Evolutionary conservation across 2,888 invertebrate species (phyloP).

Genomic region (Escarpia spicata): DNA sequence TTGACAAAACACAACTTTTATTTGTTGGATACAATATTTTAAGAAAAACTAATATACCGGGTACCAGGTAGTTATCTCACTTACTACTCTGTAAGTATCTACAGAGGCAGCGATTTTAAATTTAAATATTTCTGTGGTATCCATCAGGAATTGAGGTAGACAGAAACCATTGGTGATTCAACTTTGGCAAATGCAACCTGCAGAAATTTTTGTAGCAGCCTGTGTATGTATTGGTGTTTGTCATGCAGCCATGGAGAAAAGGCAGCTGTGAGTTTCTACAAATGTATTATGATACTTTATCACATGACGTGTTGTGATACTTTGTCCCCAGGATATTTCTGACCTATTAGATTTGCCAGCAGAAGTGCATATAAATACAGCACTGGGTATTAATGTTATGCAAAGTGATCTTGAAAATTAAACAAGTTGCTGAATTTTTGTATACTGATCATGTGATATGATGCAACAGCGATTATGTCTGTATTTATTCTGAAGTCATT

Average conservation of each 20-base stretch:
- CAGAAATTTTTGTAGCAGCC: not conserved
- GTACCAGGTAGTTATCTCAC: not conserved
- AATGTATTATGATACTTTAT: constrained; percentile 13
- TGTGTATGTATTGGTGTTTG: not conserved
- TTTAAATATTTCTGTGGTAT: not conserved
- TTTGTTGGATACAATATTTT: too few species aligned
- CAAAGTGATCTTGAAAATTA: not conserved
- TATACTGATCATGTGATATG: not conserved
- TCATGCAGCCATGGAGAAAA: not conserved
- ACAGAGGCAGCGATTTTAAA: not conserved
- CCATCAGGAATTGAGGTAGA: not conserved
- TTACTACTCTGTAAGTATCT: not conserved
- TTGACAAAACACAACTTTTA: too few species aligned
- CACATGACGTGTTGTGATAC: not conserved
- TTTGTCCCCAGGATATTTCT: not conserved
- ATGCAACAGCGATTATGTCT: not conserved
- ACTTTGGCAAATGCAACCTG: not conserved
- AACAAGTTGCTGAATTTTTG: not conserved
- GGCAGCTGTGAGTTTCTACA: not conserved
- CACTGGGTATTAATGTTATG: not conserved
- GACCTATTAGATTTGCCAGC: not conserved
- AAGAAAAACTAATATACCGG: too few species aligned
- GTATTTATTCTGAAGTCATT: not conserved
- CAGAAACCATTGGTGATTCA: not conserved
- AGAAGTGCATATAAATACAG: not conserved